Base-by-base conservation (phyloP, 2,888 invertebrate species). In the Ormyrus nitidulus region DNA sequence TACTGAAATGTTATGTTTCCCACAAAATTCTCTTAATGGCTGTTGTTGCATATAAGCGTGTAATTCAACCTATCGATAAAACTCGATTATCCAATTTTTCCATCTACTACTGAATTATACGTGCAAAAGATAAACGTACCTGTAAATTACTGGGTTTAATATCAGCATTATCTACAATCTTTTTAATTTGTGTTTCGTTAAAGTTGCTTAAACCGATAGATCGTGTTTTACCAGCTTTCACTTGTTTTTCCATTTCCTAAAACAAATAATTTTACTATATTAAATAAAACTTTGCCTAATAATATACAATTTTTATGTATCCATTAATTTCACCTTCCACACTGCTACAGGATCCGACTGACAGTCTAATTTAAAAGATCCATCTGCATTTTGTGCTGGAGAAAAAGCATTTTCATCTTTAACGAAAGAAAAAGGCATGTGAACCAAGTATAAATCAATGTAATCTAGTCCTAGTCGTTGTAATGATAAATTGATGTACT, bases 191-290 rank as follows among this genome's bases (percentile, higher is more conserved):
- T 13, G 91, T 87, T 79, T 92, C 92, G 87, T 95, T 96, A 90
- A 95, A 96, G 90, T 97, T 97, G 70, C 96, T 96, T 71, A 96
- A 87, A 4, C 96, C 96, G 83, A 97, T 93, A n/a, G 95, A 93
- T 86, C 92, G 94, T 0, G 93, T 90, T 44, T 92, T 91, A 4
- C 95, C 95, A 72, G 92, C 91, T 82, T 92, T 92, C 66, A 95
- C 94, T 86, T 94, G 93, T 76, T 93, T 91, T 89, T 96, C 95
- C 94, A 96, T 93, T 87, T 91, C 93, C 95, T 95, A 84, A 11
- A 48, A 73, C n/a, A 68, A 9, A 61, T 70, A 34, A 61, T 68
- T 6, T 51, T n/a, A 78, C 1, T 65, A 19, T 51, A 19, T 13
- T 13, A 49, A 34, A 46, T 59, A 19, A 8, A 71, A 62, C 11